Percentiles rank a stretch among this genome's conserved stretches.
Conservation (phyloP, 2,113 vertebrate genomes). For the Parotia lawesii region DNA sequence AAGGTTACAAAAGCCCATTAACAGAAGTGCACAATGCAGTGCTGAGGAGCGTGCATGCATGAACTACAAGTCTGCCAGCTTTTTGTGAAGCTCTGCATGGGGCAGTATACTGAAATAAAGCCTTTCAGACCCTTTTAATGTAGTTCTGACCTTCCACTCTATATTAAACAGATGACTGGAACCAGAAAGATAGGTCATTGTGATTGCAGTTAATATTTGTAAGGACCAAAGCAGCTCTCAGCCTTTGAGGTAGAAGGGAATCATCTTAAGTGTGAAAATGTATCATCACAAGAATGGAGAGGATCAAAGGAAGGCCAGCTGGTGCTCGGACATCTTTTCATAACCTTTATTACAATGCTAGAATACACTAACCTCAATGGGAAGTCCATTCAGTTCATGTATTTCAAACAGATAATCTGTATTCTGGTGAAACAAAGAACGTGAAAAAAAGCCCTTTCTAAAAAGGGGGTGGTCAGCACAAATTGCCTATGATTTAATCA, state of each 20-base stretch:
- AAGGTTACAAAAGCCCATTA: slow-evolving; percentile 66
- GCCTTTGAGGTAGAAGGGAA: slow-evolving; percentile 65
- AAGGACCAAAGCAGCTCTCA: slow-evolving; percentile 62
- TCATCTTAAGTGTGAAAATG: slow-evolving; percentile 68
- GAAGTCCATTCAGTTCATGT: slow-evolving; percentile 54
- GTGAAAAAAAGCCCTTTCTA: slow-evolving; percentile 1
- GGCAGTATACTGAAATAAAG: slow-evolving; percentile 57
- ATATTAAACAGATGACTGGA: slow-evolving; percentile 68
- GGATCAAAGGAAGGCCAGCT: slow-evolving; percentile 66
- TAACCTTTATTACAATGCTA: slow-evolving; percentile 63
- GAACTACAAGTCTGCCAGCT: slow-evolving; percentile 65
- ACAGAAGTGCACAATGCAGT: slow-evolving; percentile 32
- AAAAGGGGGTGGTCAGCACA: slow-evolving; percentile 46
- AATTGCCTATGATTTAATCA: slow-evolving; percentile 65
- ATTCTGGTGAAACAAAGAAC: slow-evolving; percentile 53
- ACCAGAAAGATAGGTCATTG: slow-evolving; percentile 67
- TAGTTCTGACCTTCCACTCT: slow-evolving; percentile 64
- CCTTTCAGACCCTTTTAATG: slow-evolving; percentile 58
- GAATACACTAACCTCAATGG: slow-evolving; percentile 64
- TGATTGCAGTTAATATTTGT: slow-evolving; percentile 67
- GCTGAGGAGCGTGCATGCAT: slow-evolving; percentile 67
- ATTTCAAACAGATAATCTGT: slow-evolving; percentile 60
- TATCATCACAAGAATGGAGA: slow-evolving; percentile 65
- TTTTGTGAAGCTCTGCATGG: slow-evolving; percentile 67
- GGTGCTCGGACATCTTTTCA: slow-evolving; percentile 66